Conservation (phyloP, 2,888 invertebrate genomes). For the Kryphioiulus occultus region DNA sequence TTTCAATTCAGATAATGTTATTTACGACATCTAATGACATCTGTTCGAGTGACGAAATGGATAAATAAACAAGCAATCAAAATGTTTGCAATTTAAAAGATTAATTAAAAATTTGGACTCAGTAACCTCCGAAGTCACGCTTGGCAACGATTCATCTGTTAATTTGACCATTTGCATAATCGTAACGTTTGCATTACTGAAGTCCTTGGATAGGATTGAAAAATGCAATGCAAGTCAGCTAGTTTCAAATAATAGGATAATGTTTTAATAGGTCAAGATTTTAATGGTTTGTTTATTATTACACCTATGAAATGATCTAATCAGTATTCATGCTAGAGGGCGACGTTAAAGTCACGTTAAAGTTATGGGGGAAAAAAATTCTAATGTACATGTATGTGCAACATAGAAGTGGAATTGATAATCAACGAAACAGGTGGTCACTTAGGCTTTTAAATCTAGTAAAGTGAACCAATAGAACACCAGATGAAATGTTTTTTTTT, state of each 20-base stretch:
- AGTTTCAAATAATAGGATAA: background rate
- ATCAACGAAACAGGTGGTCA: too few relatives aligned
- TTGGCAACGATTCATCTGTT: background rate
- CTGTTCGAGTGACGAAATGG: background rate
- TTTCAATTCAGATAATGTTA: background rate
- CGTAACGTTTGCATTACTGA: background rate
- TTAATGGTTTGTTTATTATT: background rate
- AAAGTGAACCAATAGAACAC: too few relatives aligned
- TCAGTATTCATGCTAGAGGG: conserved; percentile 10
- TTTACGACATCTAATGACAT: background rate
- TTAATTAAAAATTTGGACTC: background rate
- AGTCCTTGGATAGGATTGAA: background rate
- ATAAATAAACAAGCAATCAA: background rate
- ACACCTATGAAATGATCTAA: background rate
- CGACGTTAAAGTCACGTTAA: background rate
- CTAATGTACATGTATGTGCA: too few relatives aligned
- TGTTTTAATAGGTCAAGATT: background rate
- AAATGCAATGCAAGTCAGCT: background rate
- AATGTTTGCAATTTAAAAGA: background rate
- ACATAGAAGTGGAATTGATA: too few relatives aligned
- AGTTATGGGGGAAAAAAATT: too few relatives aligned
- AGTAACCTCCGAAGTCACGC: background rate
- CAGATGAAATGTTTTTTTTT: too few relatives aligned
- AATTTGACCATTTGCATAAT: conserved; percentile 6
- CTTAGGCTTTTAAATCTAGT: too few relatives aligned